phyloP scores from a whole-genome alignment of 2,888 invertebrate genomes.

The Drosophila picticornis region DNA sequence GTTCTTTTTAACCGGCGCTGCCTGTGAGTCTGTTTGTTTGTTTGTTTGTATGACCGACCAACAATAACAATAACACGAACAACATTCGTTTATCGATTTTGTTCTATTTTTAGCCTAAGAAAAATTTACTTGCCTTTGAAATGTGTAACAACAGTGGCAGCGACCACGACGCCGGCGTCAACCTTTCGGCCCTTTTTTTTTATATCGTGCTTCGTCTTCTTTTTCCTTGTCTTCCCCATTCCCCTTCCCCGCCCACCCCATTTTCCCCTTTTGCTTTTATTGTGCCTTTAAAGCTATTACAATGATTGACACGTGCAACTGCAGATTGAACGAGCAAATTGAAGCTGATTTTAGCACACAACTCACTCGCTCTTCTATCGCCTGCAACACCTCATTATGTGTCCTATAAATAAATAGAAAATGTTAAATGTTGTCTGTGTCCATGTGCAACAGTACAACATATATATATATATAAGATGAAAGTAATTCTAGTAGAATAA shows the following conservation, averaged over 20 bases:
- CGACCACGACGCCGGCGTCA: constrained; percentile 21
- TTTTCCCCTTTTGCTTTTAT: neutral
- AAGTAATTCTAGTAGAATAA: neutral
- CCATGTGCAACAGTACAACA: neutral
- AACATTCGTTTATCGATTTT: constrained; percentile 84
- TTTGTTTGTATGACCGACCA: constrained; percentile 57
- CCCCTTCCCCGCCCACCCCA: neutral
- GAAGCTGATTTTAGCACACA: constrained; percentile 14
- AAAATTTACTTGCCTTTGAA: constrained; percentile 79
- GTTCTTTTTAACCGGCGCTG: constrained; percentile 40
- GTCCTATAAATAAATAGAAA: neutral
- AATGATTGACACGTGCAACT: constrained; percentile 43
- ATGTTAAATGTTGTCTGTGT: neutral
- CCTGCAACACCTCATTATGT: neutral
- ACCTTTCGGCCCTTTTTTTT: constrained; percentile 21
- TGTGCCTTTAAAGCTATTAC: constrained; percentile 16
- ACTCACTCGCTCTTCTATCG: neutral
- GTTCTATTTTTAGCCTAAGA: constrained; percentile 81
- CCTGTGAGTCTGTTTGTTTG: constrained; percentile 66
- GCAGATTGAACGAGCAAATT: constrained; percentile 38
- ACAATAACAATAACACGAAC: constrained; percentile 46
- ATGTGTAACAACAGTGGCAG: constrained; percentile 49
- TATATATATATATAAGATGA: neutral
- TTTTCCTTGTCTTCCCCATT: constrained; percentile 2
- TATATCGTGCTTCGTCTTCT: constrained; percentile 4